A percentile compares a stretch with the other conserved stretches of the same genome.
These are phyloP conservation scores for Dendrocincla fuliginosa DNA, from an alignment of 2,797 vertebrate species.

Conservation along the genomic window DNA sequence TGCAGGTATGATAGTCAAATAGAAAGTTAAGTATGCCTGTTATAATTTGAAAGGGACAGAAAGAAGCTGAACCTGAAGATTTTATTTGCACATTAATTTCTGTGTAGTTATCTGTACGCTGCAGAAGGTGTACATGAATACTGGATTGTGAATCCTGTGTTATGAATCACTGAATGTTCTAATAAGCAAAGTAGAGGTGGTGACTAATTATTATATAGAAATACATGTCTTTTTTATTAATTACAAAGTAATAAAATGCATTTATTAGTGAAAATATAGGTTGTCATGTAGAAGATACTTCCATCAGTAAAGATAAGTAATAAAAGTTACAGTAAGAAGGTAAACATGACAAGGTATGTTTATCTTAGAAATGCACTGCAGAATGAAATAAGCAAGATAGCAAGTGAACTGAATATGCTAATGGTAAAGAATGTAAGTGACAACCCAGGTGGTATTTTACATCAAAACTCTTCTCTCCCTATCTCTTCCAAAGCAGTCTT, in stretches of 20 bases:
- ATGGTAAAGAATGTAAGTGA: neutral
- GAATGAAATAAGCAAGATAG: neutral
- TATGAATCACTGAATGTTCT: neutral
- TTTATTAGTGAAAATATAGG: neutral
- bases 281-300: neutral
- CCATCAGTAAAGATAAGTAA: neutral
- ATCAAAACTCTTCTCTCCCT: neutral
- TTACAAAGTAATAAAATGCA: neutral
- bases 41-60: neutral
- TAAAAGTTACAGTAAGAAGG: neutral
- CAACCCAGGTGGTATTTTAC: neutral
- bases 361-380: neutral
- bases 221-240: neutral
- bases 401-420: neutral
- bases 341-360: neutral
- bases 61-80: neutral
- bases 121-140: neutral
- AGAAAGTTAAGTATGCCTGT: neutral
- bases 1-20: neutral
- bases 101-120: neutral
- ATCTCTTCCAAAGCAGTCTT: neutral
- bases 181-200: neutral
- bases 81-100: conserved; percentile 1
- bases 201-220: neutral
- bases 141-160: neutral